Conservation (phyloP, 2,797 vertebrate genomes). For the Cercopithecus mitis region DNA sequence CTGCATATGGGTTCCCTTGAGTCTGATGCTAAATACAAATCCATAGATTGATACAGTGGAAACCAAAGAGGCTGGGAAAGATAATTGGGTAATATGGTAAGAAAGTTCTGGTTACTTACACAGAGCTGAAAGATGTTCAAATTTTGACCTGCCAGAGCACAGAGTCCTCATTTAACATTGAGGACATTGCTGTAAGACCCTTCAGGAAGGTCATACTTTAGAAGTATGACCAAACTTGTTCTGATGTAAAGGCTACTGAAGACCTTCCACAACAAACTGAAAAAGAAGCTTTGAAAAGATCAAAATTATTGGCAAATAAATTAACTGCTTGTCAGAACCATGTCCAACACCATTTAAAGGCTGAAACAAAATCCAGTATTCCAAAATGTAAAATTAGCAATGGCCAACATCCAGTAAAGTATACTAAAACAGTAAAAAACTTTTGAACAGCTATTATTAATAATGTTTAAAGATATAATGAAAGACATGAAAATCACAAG, state of each 20-base stretch:
- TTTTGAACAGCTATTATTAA: background rate
- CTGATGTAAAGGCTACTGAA: background rate
- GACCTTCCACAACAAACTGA: background rate
- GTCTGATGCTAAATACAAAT: background rate
- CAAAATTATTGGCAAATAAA: background rate
- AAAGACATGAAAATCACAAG: background rate
- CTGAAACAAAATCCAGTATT: background rate
- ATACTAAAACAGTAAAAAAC: background rate
- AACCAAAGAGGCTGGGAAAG: background rate
- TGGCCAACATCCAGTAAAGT: background rate
- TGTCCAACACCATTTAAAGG: background rate
- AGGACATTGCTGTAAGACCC: background rate
- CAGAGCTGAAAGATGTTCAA: background rate
- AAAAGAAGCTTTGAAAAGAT: conserved; percentile 6
- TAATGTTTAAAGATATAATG: background rate
- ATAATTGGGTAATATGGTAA: background rate
- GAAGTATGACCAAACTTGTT: background rate
- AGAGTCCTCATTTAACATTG: background rate
- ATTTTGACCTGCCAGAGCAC: background rate
- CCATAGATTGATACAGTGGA: background rate
- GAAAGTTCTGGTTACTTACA: background rate
- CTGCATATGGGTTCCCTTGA: background rate
- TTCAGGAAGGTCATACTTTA: background rate
- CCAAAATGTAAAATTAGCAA: background rate
- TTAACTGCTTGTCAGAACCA: background rate